Conservation (phyloP, 1,140 invertebrate species). For the Conus betulinus region DNA sequence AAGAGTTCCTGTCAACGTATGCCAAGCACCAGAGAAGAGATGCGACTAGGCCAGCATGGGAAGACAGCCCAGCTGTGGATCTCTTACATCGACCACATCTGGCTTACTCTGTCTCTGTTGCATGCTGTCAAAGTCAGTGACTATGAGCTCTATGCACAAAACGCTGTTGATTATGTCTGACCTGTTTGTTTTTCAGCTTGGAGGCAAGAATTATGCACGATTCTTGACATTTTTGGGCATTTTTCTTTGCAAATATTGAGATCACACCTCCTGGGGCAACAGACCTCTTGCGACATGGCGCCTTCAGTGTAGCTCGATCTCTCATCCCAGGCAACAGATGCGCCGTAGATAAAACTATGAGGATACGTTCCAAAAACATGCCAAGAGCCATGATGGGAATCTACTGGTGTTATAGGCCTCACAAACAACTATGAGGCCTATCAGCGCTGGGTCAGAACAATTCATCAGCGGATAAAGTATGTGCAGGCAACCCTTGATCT, state of each 20-base stretch:
- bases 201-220: slow-evolving; percentile 52
- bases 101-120: slow-evolving; percentile 43
- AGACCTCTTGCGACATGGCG: slow-evolving; percentile 43
- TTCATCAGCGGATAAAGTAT: slow-evolving; percentile 40
- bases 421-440: slow-evolving; percentile 41
- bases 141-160: slow-evolving; percentile 42
- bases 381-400: slow-evolving; percentile 29
- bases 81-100: slow-evolving; percentile 51
- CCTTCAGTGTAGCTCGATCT: slow-evolving; percentile 51
- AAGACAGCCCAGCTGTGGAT: slow-evolving; percentile 54
- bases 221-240: slow-evolving; percentile 51
- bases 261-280: slow-evolving; percentile 43
- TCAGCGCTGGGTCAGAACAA: slow-evolving; percentile 44
- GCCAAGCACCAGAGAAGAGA: too few species aligned
- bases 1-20: too few species aligned
- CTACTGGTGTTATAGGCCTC: slow-evolving; percentile 25
- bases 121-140: slow-evolving; percentile 52
- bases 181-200: slow-evolving; percentile 58
- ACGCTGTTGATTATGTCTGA: slow-evolving; percentile 44
- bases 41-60: slow-evolving; percentile 15
- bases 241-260: slow-evolving; percentile 53
- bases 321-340: slow-evolving; percentile 50
- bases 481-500: slow-evolving; percentile 29
- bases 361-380: slow-evolving; percentile 48
- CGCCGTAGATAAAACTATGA: slow-evolving; percentile 57